Percentiles rank a stretch among this genome's conserved stretches.
phyloP scores from a whole-genome alignment of 1,140 invertebrate genomes.

The Diplogasteroides magnus region DNA sequence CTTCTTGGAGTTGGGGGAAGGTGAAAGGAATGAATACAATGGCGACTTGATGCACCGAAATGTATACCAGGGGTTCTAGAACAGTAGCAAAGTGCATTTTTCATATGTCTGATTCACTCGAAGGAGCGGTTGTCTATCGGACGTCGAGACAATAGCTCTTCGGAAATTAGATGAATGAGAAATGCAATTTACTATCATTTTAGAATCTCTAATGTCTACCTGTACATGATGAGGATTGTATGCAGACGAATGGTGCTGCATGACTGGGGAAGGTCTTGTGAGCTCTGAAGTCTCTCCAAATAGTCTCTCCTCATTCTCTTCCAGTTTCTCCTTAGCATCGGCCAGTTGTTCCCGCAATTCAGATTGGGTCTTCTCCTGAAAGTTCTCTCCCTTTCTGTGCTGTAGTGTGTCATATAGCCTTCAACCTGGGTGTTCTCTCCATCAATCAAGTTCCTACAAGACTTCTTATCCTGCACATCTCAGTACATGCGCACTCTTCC shows the following conservation, averaged over 20 bases:
- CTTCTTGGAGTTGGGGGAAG: background rate
- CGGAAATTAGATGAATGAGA: background rate
- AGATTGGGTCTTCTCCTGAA: background rate
- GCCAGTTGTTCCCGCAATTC: background rate
- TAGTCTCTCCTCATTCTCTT: background rate
- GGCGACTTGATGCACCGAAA: background rate
- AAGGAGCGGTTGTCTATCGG: no score
- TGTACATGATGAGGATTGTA: no score
- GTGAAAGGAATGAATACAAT: background rate
- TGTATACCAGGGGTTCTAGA: background rate
- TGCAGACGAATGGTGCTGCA: no score
- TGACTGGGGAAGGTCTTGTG: background rate
- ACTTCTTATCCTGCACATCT: no score
- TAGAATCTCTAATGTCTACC: no score
- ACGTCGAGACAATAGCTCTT: no score
- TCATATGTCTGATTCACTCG: no score
- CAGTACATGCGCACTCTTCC: background rate
- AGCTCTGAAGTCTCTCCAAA: background rate
- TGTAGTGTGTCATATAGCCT: background rate
- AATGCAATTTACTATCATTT: no score
- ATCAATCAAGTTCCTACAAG: no score
- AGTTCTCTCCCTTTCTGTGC: no score
- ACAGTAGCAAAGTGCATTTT: no score
- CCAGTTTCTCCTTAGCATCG: background rate
- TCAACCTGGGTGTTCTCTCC: background rate